Base-by-base conservation (phyloP, 2,888 invertebrate species). In the Andrena praecox region DNA sequence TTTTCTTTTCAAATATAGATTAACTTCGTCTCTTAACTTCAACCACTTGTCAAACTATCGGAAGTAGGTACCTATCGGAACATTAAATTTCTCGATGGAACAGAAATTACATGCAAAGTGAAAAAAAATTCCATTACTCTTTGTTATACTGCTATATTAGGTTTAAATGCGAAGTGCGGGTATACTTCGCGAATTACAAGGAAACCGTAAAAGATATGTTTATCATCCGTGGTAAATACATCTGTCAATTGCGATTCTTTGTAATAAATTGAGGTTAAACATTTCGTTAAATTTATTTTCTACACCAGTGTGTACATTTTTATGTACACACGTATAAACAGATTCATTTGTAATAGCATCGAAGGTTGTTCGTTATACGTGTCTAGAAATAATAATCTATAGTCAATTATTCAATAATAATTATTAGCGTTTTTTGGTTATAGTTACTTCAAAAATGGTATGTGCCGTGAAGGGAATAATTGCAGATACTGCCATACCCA, bases 371-470 rank as follows among this genome's bases (percentile, higher is more conserved):
- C 1, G 42, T 59, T 31, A 12, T 8, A 20, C n/a, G n/a, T 64
- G 8, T 24, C 2, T 50, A 8, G 12, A 24, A 7, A 8, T 59
- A 48, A 31, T 16, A 29, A 12, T 27, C 7, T 20, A 42, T 29
- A 3, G 12, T 12, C 42, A 3, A 31, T n/a, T 50, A 59, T 60
- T 54, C 12, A 3, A 0, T 20, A 70, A 29, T 20, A 54, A n/a
- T 20, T 54, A 20, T 54, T 20, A 2, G 20, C 29, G 48, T 42
- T 12, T 24, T 50, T 10, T 75, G 42, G 4, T 89, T 91, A 12
- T 59, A 94, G 94, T 82, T 94, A 93, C 79, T 94, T 91, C 84
- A 93, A 91, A 85, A 93, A 92, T 90, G 93, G 93, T 72, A 82
- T 89, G 48, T 94, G 94, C 81, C 91, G 93, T 6, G 93, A 93